A percentile compares a stretch with the other conserved stretches of the same genome.
phyloP scores from a whole-genome alignment of 37 sponge, comb jelly and placozoan species.

The Bolinopsis microptera region DNA sequence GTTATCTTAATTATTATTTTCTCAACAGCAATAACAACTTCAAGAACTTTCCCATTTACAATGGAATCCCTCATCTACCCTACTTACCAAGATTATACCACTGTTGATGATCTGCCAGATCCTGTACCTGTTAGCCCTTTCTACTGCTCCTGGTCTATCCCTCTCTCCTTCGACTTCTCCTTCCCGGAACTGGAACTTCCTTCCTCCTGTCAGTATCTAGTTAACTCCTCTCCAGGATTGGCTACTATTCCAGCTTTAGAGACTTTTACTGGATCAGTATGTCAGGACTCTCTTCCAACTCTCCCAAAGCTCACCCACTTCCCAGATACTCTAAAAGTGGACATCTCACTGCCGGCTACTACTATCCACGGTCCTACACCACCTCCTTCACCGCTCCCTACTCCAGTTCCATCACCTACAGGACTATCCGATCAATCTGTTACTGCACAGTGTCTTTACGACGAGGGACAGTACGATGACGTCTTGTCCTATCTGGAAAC shows the following conservation, averaged over 20 bases:
- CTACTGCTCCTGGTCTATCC: slow-evolving; percentile 6
- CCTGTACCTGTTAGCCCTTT: not conserved
- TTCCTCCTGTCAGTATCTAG: too few relatives aligned
- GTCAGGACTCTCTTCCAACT: not conserved
- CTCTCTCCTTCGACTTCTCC: not conserved
- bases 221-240: not conserved
- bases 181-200: not conserved
- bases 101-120: not conserved
- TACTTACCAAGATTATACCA: not conserved
- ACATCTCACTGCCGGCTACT: not conserved
- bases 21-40: not conserved
- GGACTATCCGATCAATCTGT: not conserved
- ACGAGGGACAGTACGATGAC: not conserved
- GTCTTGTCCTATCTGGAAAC: not conserved
- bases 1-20: not conserved
- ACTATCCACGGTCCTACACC: not conserved
- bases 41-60: not conserved
- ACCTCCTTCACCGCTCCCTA: not conserved
- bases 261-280: not conserved
- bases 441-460: not conserved
- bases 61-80: not conserved
- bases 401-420: not conserved
- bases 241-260: not conserved
- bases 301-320: not conserved
- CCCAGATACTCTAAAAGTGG: not conserved